A percentile compares a stretch with the other conserved stretches of the same genome.
Evolutionary conservation across 1,140 invertebrate species (phyloP).

Genomic region (Harpegnathos saltator): DNA sequence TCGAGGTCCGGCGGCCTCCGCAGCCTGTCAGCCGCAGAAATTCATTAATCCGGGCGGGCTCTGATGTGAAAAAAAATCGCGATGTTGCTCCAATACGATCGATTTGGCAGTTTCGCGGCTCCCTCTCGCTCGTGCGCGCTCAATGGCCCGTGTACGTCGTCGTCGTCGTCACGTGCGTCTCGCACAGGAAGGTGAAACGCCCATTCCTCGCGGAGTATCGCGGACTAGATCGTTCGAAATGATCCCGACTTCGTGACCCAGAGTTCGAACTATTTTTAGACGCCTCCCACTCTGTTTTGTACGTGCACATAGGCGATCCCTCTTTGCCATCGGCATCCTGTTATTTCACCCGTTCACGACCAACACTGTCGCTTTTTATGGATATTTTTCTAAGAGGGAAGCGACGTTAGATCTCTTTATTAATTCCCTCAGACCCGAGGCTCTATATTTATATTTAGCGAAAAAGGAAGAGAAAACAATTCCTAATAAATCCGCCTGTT

Average conservation of each 20-base stretch:
- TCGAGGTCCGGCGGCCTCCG: too few species aligned
- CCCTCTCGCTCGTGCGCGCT: constrained; percentile 11
- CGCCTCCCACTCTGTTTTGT: constrained; percentile 51
- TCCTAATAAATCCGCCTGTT: too few species aligned
- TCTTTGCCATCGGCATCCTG: constrained; percentile 46
- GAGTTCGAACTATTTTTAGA: constrained; percentile 69
- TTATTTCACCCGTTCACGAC: constrained; percentile 45
- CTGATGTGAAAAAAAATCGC: too few species aligned
- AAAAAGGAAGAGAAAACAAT: too few species aligned
- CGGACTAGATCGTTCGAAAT: constrained; percentile 50
- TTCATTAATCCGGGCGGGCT: too few species aligned
- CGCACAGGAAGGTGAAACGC: constrained; percentile 55
- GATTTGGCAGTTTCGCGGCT: constrained; percentile 5
- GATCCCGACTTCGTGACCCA: constrained; percentile 68
- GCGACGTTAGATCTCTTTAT: constrained; percentile 22
- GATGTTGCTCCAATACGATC: too few species aligned
- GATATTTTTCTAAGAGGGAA: constrained; percentile 49
- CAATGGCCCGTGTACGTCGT: constrained; percentile 22
- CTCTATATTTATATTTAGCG: constrained; percentile 13
- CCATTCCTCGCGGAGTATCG: constrained; percentile 64
- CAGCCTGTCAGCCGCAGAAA: too few species aligned
- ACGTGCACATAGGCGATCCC: constrained; percentile 38
- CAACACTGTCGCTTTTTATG: constrained; percentile 57
- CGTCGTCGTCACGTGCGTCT: constrained; percentile 63
- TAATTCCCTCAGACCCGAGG: constrained; percentile 8